A percentile compares a stretch with the other conserved stretches of the same genome.
Evolutionary conservation across 2,797 vertebrate genomes (phyloP).

Genomic region (Novumbra hubbsi): DNA sequence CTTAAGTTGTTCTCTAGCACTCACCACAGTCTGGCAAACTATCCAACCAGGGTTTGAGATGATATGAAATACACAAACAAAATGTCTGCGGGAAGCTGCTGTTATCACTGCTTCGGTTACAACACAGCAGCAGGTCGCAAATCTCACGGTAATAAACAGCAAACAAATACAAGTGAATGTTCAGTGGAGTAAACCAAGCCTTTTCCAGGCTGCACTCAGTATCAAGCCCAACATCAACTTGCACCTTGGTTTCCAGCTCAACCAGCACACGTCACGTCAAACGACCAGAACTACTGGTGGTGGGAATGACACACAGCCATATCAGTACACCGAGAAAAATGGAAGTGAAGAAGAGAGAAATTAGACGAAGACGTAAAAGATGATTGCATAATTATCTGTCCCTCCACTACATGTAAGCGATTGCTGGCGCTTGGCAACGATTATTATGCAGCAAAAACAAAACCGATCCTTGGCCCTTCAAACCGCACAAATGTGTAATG

Average conservation of each 20-base stretch:
- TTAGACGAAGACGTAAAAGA: not conserved
- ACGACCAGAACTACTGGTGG: not conserved
- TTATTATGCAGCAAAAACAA: not conserved
- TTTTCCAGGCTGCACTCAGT: not conserved
- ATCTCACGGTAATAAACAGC: not conserved
- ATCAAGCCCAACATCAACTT: not conserved
- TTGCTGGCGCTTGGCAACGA: not conserved
- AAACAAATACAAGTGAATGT: not conserved
- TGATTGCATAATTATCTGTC: not conserved
- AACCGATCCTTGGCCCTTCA: not conserved
- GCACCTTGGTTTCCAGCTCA: not conserved
- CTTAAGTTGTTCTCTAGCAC: not conserved
- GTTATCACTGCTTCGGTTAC: not conserved
- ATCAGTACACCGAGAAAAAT: not conserved
- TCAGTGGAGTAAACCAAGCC: not conserved
- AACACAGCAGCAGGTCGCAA: not conserved
- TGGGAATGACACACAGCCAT: not conserved
- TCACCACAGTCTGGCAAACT: not conserved
- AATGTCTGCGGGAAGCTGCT: not conserved
- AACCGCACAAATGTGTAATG: not conserved
- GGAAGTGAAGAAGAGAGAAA: too few relatives aligned
- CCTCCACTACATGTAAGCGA: not conserved
- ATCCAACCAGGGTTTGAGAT: not conserved
- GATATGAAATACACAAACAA: not conserved
- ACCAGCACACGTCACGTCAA: not conserved